These are phyloP conservation scores for Drosophila nigricruria DNA, from an alignment of 2,888 invertebrate genomes.

Conservation along the genomic window DNA sequence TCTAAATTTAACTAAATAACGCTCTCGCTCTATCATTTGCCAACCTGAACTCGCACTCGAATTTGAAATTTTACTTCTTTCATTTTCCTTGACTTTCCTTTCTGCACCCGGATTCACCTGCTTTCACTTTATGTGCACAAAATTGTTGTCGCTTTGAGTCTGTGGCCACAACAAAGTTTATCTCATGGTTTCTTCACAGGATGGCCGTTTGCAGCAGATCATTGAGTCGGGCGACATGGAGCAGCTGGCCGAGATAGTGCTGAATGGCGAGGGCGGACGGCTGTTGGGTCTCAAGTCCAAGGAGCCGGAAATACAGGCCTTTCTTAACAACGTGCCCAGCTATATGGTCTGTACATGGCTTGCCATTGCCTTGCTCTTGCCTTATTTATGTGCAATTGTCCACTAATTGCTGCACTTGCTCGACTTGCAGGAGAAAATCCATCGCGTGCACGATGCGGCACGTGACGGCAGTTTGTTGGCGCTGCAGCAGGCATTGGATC, in stretches of 20 bases:
- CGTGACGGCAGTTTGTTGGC: slow-evolving; percentile 93
- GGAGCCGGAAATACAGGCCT: slow-evolving; percentile 93
- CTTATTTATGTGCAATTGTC: slow-evolving; percentile 7
- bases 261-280: slow-evolving; percentile 94
- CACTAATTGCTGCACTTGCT: slow-evolving; percentile 55
- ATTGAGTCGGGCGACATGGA: slow-evolving; percentile 93
- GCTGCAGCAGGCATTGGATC: slow-evolving; percentile 93
- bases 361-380: background rate
- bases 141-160: slow-evolving; percentile 9
- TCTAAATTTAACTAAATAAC: background rate
- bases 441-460: slow-evolving; percentile 94
- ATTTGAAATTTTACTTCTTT: background rate
- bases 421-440: slow-evolving; percentile 91
- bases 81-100: background rate
- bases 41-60: background rate
- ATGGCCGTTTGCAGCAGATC: slow-evolving; percentile 89
- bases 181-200: slow-evolving; percentile 83
- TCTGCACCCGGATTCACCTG: slow-evolving; percentile 3
- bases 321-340: slow-evolving; percentile 93
- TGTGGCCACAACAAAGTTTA: slow-evolving; percentile 17
- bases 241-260: slow-evolving; percentile 93
- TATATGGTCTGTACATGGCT: slow-evolving; percentile 90
- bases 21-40: slow-evolving; percentile 14
- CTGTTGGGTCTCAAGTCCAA: slow-evolving; percentile 89
- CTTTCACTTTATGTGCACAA: slow-evolving; percentile 32